Conservation (phyloP, 2,113 vertebrate genomes). For the Phyllostomus discolor region DNA sequence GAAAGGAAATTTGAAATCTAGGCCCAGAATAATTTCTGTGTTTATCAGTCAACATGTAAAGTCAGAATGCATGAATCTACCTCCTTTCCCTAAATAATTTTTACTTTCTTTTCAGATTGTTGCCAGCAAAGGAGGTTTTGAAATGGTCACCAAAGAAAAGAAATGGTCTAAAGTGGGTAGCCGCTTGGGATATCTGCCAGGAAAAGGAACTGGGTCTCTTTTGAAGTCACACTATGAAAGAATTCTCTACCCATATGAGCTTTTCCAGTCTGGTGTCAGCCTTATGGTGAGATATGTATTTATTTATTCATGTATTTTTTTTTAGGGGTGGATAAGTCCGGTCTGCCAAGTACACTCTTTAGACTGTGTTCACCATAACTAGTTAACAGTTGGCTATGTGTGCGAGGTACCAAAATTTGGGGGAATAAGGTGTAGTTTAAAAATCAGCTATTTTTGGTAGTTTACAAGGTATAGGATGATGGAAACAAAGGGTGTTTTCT, state of each 20-base stretch:
- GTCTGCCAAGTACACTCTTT: not conserved
- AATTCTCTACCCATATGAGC: conserved; percentile 97
- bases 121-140: conserved; percentile 95
- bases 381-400: not conserved
- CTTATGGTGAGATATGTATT: conserved; percentile 87
- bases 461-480: conserved; percentile 32
- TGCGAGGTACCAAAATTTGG: not conserved
- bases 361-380: not conserved
- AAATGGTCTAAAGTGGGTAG: conserved; percentile 94
- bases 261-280: conserved; percentile 97
- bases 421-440: not conserved
- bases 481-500: not conserved
- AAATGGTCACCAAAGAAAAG: conserved; percentile 94
- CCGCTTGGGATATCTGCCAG: conserved; percentile 93
- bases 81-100: conserved; percentile 41
- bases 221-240: conserved; percentile 95
- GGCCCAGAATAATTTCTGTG: not conserved
- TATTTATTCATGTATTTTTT: not conserved
- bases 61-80: not conserved
- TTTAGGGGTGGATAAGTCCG: not conserved
- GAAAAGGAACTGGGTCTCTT: conserved; percentile 91
- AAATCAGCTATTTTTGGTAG: not conserved
- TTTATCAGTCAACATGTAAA: not conserved
- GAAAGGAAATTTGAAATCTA: conserved; percentile 21
- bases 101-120: conserved; percentile 86